phyloP scores from a whole-genome alignment of 2,888 invertebrate genomes.

The Megastigmus dorsalis region DNA sequence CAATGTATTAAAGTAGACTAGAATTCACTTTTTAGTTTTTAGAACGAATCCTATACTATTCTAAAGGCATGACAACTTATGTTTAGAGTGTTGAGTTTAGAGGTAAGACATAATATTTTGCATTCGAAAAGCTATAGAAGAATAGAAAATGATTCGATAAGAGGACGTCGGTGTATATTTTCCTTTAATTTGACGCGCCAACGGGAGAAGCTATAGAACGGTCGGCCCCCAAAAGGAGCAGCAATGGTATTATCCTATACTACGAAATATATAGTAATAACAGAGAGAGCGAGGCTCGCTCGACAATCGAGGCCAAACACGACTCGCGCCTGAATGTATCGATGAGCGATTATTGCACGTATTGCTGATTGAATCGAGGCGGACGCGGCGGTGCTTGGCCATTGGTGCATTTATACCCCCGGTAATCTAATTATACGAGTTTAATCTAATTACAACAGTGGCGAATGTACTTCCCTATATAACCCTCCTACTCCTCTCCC shows the following conservation, averaged over 20 bases:
- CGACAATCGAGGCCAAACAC: constrained; percentile 30
- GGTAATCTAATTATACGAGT: constrained; percentile 41
- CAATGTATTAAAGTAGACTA: too few species aligned
- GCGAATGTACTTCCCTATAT: too few species aligned
- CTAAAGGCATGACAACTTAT: too few species aligned
- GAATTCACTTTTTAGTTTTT: too few species aligned
- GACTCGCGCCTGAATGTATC: constrained; percentile 10
- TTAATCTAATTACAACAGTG: constrained; percentile 41
- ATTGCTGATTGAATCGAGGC: constrained; percentile 46
- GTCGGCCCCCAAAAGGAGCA: constrained; percentile 1
- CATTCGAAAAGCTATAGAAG: too few species aligned
- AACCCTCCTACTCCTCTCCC: too few species aligned
- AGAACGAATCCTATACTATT: too few species aligned
- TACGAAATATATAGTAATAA: constrained; percentile 19
- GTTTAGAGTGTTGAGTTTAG: too few species aligned
- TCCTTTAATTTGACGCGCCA: constrained; percentile 5
- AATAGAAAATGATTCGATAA: neutral
- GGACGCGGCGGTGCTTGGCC: neutral
- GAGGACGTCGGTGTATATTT: neutral
- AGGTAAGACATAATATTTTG: too few species aligned
- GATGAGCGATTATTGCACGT: constrained; percentile 46
- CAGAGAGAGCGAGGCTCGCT: neutral
- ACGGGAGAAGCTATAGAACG: too few species aligned
- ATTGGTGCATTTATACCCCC: constrained; percentile 31
- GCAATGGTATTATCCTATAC: neutral